Evolutionary conservation across 2,113 vertebrate species (phyloP), one percentile per base, ranked within the genome.

Genomic region (Pseudolaguvia tuberculata): DNA sequence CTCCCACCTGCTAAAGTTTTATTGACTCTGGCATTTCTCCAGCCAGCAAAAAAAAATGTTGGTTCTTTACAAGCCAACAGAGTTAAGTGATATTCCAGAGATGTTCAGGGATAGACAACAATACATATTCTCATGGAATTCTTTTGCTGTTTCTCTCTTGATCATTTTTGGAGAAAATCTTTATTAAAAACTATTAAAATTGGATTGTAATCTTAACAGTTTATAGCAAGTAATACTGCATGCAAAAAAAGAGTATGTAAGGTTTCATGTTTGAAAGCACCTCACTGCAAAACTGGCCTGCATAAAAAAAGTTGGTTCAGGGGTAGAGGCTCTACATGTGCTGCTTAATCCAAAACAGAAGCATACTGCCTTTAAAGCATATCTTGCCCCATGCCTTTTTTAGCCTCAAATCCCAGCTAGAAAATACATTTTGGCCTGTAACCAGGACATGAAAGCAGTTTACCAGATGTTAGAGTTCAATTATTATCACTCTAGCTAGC

Each of bases 331-430:
- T 45, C 20, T 29, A 25, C 31, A 23, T 25, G 73, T 45, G 69
- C 77, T 50, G n/a, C 20, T 69, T 80, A 82, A 87, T 85, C 78
- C 81, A 87, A 79, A 86, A 83, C 79, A 84, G 79, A 39, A 70
- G 67, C 55, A 56, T 61, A 66, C 66, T 71, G 21, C 59, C 35
- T 80, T 82, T 63, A 76, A 77, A 81, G 51, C 39, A 42, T 2
- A 52, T 77, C 78, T 82, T 74, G 80, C 65, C 77, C 42, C n/a
- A 20, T 6, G 45, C 67, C 75, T 23, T 31, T 86, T 84, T 75
- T 58, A 82, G 45, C 55, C 53, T 45, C 23, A 65, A 50, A 39
- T n/a, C 66, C 51, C 35, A 63, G 50, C 48, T 75, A 67, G 48
- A 78, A 80, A 77, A 72, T 55, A 29, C 23, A 63, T 79, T 65